These are phyloP conservation scores for Torymus texanus DNA, from an alignment of 2,888 invertebrate species.

Conservation along the genomic window DNA sequence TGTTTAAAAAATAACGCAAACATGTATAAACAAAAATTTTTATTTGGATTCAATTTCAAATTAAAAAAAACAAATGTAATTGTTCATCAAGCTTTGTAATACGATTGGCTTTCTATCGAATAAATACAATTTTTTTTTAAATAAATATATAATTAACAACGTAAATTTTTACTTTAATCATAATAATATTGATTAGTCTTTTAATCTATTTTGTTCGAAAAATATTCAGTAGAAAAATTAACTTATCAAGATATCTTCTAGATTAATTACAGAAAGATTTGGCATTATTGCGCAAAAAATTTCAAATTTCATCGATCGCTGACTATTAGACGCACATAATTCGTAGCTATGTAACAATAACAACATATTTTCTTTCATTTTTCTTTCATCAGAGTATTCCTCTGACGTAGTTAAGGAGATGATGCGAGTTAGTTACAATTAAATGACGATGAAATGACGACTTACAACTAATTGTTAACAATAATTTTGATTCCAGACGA, in stretches of 20 bases:
- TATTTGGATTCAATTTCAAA: constrained; percentile 37
- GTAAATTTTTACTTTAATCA: constrained; percentile 38
- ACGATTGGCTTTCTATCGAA: constrained; percentile 17
- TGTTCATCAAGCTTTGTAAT: constrained; percentile 2
- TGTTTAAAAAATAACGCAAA: constrained; percentile 27
- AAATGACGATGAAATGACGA: constrained; percentile 49
- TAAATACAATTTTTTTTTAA: constrained; percentile 44
- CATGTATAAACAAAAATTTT: constrained; percentile 24
- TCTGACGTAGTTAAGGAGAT: constrained; percentile 30
- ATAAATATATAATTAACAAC: constrained; percentile 47
- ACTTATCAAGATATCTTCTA: constrained; percentile 41
- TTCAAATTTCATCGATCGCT: constrained; percentile 38
- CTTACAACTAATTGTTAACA: constrained; percentile 53
- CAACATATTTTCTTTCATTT: constrained; percentile 42
- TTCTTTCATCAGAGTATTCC: constrained; percentile 33
- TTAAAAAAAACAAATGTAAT: constrained; percentile 16
- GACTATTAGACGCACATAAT: constrained; percentile 46
- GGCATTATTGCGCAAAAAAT: constrained; percentile 45
- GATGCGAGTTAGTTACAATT: constrained; percentile 46
- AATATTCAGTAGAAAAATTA: constrained; percentile 53
- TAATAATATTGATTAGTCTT: constrained; percentile 37
- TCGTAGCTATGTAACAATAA: constrained; percentile 49
- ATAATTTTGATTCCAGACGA: constrained; percentile 54
- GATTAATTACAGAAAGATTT: constrained; percentile 51
- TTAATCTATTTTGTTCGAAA: constrained; percentile 53